A percentile compares a stretch with the other conserved stretches of the same genome.
Evolutionary conservation across 2,888 invertebrate genomes (phyloP).

Genomic region (Agonum fuliginosum): DNA sequence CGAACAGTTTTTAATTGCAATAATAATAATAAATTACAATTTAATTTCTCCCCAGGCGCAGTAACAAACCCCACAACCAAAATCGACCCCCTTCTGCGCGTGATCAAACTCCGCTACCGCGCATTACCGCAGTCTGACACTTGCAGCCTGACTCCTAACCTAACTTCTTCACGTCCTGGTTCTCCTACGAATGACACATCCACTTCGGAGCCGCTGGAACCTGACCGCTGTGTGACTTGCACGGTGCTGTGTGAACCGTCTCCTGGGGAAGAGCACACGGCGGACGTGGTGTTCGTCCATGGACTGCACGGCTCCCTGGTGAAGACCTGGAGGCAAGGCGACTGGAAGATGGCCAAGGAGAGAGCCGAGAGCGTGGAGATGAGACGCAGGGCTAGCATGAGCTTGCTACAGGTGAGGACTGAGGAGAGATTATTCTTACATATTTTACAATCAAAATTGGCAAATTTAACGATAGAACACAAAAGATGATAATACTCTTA

Average conservation of each 20-base stretch:
- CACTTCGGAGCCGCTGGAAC: slow-evolving; percentile 50
- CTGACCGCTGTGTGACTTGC: slow-evolving; percentile 71
- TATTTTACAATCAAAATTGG: neutral
- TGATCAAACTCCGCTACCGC: slow-evolving; percentile 53
- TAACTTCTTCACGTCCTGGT: neutral
- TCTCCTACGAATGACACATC: neutral
- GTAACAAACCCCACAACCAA: slow-evolving; percentile 54
- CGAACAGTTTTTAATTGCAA: no score
- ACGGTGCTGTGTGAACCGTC: slow-evolving; percentile 69
- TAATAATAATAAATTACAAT: no score
- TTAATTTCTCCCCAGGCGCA: slow-evolving; percentile 36
- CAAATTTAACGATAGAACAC: neutral
- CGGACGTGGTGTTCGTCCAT: slow-evolving; percentile 89
- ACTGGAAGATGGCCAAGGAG: slow-evolving; percentile 74
- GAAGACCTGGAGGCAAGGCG: slow-evolving; percentile 89
- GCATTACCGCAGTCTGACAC: neutral
- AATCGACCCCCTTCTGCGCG: slow-evolving; percentile 54
- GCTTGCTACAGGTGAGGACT: slow-evolving; percentile 64
- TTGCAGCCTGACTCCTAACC: neutral
- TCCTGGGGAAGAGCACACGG: slow-evolving; percentile 64
- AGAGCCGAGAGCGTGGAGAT: slow-evolving; percentile 67
- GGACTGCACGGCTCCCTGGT: slow-evolving; percentile 86
- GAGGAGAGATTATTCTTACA: neutral
- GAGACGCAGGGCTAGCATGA: slow-evolving; percentile 66
- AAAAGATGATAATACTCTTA: no score